phyloP scores from a whole-genome alignment of 1,140 invertebrate species.

The Coenobita brevimanus region DNA sequence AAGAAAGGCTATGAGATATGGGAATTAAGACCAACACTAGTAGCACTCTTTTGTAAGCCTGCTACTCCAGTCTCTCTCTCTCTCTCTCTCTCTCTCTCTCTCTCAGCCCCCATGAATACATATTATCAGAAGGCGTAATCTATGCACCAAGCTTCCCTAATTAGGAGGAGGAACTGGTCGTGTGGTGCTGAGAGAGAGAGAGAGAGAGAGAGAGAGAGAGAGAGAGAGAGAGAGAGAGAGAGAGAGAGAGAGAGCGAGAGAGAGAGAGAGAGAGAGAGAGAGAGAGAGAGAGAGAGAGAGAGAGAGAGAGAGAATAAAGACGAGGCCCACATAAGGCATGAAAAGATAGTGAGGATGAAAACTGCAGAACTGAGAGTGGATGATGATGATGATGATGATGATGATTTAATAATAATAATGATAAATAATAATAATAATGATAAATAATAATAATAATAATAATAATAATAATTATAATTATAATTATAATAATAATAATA shows the following conservation, averaged over 20 bases:
- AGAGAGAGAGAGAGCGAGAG: background rate
- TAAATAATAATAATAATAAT: constrained; percentile 4
- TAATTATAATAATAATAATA: background rate
- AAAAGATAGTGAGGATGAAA: too few relatives aligned
- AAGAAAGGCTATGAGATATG: too few relatives aligned
- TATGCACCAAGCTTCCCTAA: constrained; percentile 53
- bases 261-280: background rate
- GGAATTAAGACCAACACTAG: too few relatives aligned
- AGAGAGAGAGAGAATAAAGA: too few relatives aligned
- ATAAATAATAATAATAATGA: too few relatives aligned
- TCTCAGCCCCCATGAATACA: constrained; percentile 44
- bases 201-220: background rate
- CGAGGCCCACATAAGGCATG: too few relatives aligned
- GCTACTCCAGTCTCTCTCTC: too few relatives aligned
- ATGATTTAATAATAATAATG: too few relatives aligned
- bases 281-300: background rate
- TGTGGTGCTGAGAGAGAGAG: too few relatives aligned
- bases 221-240: background rate
- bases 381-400: too few relatives aligned
- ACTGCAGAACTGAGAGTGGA: too few relatives aligned
- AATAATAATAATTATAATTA: background rate
- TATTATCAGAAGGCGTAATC: constrained; percentile 56
- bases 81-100: constrained; percentile 2
- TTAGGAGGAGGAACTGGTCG: too few relatives aligned
- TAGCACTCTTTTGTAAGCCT: background rate